Evolutionary conservation across 2,888 invertebrate species (phyloP).

Genomic region (Macaria notata): DNA sequence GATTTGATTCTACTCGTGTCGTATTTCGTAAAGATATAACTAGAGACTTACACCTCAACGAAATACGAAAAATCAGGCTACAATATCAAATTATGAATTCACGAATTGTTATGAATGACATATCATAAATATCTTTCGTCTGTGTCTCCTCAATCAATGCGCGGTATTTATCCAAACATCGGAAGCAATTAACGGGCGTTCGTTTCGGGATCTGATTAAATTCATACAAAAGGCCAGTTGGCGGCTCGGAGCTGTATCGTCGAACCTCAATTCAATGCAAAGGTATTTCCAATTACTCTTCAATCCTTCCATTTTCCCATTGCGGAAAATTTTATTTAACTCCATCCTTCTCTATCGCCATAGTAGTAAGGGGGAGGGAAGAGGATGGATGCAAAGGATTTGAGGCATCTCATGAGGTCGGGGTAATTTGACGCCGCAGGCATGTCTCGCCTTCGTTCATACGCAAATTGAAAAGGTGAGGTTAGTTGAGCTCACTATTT

Average conservation of each 20-base stretch:
- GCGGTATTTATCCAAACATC: conserved; percentile 18
- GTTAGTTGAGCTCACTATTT: conserved; percentile 51
- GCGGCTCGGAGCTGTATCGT: conserved; percentile 61
- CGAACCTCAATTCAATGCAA: conserved; percentile 73
- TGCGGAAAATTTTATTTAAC: conserved; percentile 65
- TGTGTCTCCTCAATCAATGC: too few relatives aligned
- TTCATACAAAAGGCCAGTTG: conserved; percentile 68
- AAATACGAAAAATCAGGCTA: too few relatives aligned
- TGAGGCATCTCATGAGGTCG: conserved; percentile 62
- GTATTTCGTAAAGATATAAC: too few relatives aligned
- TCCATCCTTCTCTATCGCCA: conserved; percentile 53
- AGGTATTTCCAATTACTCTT: conserved; percentile 82
- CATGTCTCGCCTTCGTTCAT: conserved; percentile 66
- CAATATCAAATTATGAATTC: too few relatives aligned
- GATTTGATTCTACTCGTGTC: too few relatives aligned
- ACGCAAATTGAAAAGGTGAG: conserved; percentile 70
- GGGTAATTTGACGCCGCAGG: conserved; percentile 77
- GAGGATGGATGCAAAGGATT: conserved; percentile 52
- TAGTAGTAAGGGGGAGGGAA: conserved; percentile 44
- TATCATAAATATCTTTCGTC: too few relatives aligned
- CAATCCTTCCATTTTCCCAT: conserved; percentile 77
- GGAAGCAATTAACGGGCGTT: conserved; percentile 66
- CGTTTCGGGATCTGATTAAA: conserved; percentile 67
- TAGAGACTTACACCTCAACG: too few relatives aligned
- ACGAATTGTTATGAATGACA: too few relatives aligned